Conservation (phyloP, 2,113 vertebrate genomes). For the Corvus moneduloides region DNA sequence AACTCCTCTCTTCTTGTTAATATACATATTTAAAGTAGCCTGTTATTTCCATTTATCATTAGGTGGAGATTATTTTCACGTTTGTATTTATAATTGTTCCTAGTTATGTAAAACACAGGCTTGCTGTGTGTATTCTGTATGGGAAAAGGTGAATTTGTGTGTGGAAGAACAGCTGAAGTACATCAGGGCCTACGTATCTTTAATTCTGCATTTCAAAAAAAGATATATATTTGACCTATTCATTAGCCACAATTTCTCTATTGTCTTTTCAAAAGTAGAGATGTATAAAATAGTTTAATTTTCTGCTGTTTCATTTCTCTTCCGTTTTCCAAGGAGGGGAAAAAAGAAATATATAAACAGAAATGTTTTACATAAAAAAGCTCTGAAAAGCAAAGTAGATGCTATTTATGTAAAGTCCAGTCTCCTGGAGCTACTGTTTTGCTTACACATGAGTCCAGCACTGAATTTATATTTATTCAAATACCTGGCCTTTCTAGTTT, state of each 20-base stretch:
- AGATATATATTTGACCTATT: not conserved
- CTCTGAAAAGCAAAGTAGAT: not conserved
- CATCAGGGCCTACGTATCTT: not conserved
- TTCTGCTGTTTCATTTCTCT: not conserved
- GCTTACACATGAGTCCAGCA: not conserved
- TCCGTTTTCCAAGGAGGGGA: not conserved
- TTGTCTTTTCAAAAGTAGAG: constrained; percentile 29
- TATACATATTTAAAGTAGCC: constrained; percentile 23
- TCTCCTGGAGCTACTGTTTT: not conserved
- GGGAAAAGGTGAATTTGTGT: not conserved
- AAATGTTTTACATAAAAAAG: not conserved
- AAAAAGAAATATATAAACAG: not conserved
- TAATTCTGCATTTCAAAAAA: constrained; percentile 42
- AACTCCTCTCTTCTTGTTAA: not conserved
- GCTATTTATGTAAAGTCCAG: not conserved
- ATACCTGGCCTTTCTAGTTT: not conserved
- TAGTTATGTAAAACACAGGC: constrained; percentile 11
- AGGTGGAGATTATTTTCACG: constrained; percentile 45
- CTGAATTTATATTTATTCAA: not conserved
- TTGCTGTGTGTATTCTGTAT: not conserved
- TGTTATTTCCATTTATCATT: constrained; percentile 26
- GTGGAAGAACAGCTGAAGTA: constrained; percentile 21
- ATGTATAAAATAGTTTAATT: not conserved
- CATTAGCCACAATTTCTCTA: not conserved
- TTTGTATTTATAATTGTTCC: constrained; percentile 38